Base-by-base conservation (phyloP, 2,797 vertebrate species). In the Peromyscus melanophrys region DNA sequence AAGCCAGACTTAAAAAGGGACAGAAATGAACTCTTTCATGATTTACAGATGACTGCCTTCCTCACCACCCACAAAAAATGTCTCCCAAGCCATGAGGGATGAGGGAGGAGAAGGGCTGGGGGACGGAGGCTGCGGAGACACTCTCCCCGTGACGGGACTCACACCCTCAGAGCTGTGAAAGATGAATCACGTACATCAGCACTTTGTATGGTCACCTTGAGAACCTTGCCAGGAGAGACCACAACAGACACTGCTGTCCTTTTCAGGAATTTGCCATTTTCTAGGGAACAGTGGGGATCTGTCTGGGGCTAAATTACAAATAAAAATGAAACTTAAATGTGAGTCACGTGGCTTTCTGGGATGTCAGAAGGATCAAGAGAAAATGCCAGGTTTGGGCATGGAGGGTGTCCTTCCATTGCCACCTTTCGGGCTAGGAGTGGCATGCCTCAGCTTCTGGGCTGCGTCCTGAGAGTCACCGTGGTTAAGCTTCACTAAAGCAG, bases 181-280 rank as follows among this genome's bases (percentile, higher is more conserved):
- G 76, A 76, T 88, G 94, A 97, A 57, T 94, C 96, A 65, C 29
- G 37, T 43, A 76, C 67, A 37, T 80, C 82, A 92, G 75, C 46
- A 55, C 85, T 93, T 90, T 2, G 8, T 84, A 59, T 23, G 86
- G 93, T 92, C 71, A 89, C 89, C 61, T 65, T 57, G 85, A 67
- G 77, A 94, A 94, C 61, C 75, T 46, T 73, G 46, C 95, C 89
- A 55, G n/a, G 67, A 63, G 71, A 84, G 16, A 65, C 76, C 27
- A n/a, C 27, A 59, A 34, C 63, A 86, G 61, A 82, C 43, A 73
- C 46, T 76, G 81, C 88, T 95, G 77, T 86, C 77, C 80, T 95
- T 97, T 97, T 95, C 2, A 55, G 93, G 76, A 93, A 77, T 21
- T 81, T 63, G 71, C 75, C 57, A 21, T 94, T 91, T 97, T 96